A percentile compares a stretch with the other conserved stretches of the same genome.
Conservation (phyloP, 2,888 invertebrate genomes). For the Chrysopilus asiliformis region DNA sequence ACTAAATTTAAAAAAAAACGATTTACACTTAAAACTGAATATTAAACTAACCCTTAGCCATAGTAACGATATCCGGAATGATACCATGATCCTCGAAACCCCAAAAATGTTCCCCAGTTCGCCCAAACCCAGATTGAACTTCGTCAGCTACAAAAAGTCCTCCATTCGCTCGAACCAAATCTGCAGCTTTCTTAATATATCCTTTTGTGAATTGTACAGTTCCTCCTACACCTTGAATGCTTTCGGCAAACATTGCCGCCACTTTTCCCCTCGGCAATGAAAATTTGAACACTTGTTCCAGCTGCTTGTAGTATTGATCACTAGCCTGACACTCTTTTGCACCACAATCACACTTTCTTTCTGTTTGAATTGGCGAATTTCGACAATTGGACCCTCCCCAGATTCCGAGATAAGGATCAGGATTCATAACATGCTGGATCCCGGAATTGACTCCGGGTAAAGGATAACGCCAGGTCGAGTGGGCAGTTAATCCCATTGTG, state of each 20-base stretch:
- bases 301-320: conserved; percentile 68
- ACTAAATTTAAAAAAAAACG: too few species aligned
- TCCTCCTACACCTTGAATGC: conserved; percentile 94
- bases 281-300: conserved; percentile 53
- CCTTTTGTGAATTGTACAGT: conserved; percentile 82
- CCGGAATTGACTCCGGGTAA: conserved; percentile 54
- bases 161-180: conserved; percentile 63
- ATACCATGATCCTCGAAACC: conserved; percentile 84
- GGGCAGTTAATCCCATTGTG: conserved; percentile 69
- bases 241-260: conserved; percentile 87
- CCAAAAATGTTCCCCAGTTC: conserved; percentile 92
- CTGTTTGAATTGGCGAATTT: conserved; percentile 69
- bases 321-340: conserved; percentile 53
- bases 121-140: conserved; percentile 93
- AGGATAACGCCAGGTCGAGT: conserved; percentile 66
- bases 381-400: conserved; percentile 85
- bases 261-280: conserved; percentile 64
- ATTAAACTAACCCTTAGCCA: conserved; percentile 62
- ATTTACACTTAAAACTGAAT: background rate
- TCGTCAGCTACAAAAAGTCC: conserved; percentile 89
- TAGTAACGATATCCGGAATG: conserved; percentile 85
- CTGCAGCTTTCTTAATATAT: conserved; percentile 68
- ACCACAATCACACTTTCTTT: conserved; percentile 51
- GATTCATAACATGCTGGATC: conserved; percentile 77
- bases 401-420: conserved; percentile 80